Evolutionary conservation across 1,140 invertebrate genomes (phyloP).

Genomic region (Ceratina australensis): DNA sequence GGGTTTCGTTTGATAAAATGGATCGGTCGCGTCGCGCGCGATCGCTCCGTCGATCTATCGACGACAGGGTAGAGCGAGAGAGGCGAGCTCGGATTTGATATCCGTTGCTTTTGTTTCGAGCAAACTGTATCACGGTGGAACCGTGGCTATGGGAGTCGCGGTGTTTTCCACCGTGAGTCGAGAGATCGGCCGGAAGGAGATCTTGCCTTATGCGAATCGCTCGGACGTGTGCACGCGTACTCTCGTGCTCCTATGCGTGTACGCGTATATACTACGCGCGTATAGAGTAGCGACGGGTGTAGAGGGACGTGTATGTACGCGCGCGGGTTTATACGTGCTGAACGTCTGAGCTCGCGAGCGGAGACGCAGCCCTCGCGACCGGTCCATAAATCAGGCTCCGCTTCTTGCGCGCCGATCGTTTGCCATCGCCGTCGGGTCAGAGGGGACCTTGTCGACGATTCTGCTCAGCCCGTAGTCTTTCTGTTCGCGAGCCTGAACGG

Average conservation of each 20-base stretch:
- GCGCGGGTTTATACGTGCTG: conserved; percentile 24
- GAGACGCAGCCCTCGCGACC: conserved; percentile 68
- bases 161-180: conserved; percentile 60
- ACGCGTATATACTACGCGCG: neutral
- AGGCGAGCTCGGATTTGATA: too few relatives aligned
- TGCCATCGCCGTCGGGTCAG: conserved; percentile 74
- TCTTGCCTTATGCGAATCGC: conserved; percentile 53
- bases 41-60: conserved; percentile 48
- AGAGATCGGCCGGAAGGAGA: conserved; percentile 65
- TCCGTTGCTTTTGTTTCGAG: too few relatives aligned
- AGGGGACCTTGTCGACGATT: conserved; percentile 65
- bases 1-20: conserved; percentile 41
- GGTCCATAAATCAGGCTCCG: conserved; percentile 74
- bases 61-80: neutral
- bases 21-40: conserved; percentile 38
- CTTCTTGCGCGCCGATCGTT: conserved; percentile 74
- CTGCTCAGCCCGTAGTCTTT: conserved; percentile 52
- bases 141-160: conserved; percentile 24
- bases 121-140: neutral
- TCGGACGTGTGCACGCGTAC: conserved; percentile 21
- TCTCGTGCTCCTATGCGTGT: neutral
- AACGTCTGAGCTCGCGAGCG: conserved; percentile 61
- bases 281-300: neutral
- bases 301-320: conserved; percentile 11
- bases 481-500: conserved; percentile 45